Evolutionary conservation across 2,797 vertebrate species (phyloP).

Genomic region (Cichlasoma orientale): DNA sequence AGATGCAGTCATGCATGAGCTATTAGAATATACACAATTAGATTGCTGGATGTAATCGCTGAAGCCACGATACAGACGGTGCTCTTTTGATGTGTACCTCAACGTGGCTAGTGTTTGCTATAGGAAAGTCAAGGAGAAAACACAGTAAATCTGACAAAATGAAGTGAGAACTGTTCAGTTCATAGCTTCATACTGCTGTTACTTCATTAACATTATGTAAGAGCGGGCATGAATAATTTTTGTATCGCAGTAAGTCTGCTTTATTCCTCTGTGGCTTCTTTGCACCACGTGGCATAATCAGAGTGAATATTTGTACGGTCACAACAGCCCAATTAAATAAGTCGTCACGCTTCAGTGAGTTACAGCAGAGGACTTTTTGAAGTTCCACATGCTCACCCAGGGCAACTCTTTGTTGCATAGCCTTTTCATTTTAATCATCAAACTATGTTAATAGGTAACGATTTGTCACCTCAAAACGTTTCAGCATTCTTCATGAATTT

Average conservation of each 20-base stretch:
- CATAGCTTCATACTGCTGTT: constrained; percentile 2
- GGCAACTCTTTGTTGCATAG: constrained; percentile 19
- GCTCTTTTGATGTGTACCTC: neutral
- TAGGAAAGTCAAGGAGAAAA: neutral
- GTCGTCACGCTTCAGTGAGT: constrained; percentile 29
- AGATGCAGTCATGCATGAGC: too few species aligned
- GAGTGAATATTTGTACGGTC: constrained; percentile 38
- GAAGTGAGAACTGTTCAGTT: neutral
- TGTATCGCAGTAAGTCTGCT: constrained; percentile 20
- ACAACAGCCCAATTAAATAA: constrained; percentile 48
- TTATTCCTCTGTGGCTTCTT: constrained; percentile 39
- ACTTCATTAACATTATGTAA: constrained; percentile 29
- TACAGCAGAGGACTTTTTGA: constrained; percentile 34
- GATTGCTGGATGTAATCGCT: neutral
- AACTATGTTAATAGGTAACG: neutral
- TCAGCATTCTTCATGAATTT: neutral
- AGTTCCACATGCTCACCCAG: constrained; percentile 14
- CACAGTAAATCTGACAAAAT: neutral
- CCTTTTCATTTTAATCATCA: constrained; percentile 34
- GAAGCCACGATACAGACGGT: neutral
- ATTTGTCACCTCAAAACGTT: neutral
- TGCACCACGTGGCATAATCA: constrained; percentile 40
- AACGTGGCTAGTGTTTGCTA: neutral
- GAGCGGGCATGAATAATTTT: constrained; percentile 30
- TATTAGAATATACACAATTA: neutral